Evolutionary conservation across 2,797 vertebrate genomes (phyloP), one percentile per base, ranked within the genome.

Genomic region (Typhlichthys eigenmanni): DNA sequence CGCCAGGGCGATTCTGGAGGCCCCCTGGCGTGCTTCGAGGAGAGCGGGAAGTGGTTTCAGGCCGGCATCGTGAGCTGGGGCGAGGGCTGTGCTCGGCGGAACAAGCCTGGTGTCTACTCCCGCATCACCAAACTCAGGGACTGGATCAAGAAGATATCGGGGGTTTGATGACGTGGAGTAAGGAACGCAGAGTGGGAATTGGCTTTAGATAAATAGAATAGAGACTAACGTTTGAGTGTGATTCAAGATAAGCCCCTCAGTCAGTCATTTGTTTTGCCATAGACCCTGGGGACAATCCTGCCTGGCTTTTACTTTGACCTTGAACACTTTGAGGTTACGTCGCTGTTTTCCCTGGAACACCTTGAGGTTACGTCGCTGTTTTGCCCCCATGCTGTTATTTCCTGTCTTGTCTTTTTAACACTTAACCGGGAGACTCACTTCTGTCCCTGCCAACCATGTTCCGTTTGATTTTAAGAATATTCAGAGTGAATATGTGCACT

Each of bases 51-150:
- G 78, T 94, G 93, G 93, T 93, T 93, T 79, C 92, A 93, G 88
- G 87, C 87, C 0, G 93, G 93, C 17, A 85, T 94, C 0, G 93
- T 94, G 74, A 94, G 93, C 82, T 94, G 93, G 93, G 93, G 93
- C 0, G 92, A 92, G 71, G 93, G 93, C 65, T 94, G 93, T 0
- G 93, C 92, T 13, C 89, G 89, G 45, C 82, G 89, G 16, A 91
- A 93, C 84, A 93, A 93, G 76, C 93, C 93, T 0, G 92, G 93
- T 0, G 87, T 94, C 62, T 94, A 94, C 83, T 53, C 89, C 0
- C 90, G 92, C 0, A 80, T 93, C 69, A 91, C 90, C 78, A 91
- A 89, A 69, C 82, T 93, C 55, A 82, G 88, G 53, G 59, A 88
- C 0, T 94, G 93, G 93, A 90, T 94, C 70, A 76, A 17, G 34